Base-by-base conservation (phyloP, 1,140 invertebrate species). In the Drosophila repletoides region DNA sequence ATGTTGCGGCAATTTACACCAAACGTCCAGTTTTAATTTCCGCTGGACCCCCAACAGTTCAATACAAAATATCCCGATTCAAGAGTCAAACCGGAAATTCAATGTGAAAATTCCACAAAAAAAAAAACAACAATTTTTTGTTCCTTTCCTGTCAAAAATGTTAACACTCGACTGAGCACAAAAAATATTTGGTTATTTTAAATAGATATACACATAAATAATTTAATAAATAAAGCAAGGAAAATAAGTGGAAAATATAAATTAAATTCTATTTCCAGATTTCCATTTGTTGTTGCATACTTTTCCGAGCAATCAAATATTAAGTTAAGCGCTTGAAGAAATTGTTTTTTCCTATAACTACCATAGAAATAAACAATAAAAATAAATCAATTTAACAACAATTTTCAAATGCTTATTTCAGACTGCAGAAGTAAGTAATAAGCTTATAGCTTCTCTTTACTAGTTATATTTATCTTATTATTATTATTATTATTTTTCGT, bases 1-100 rank as follows among this genome's bases (percentile, higher is more conserved):
- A 9, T 21, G 17, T n/a, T n/a, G n/a, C 19, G 41, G n/a, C 19
- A 41, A 21, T 21, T 24, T n/a, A 24, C 7, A 41, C 5, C 10
- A 45, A 3, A 17, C 5, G 24, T 6, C 17, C 26, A 19, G 15
- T 69, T 68, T 76, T 69, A 61, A 81, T 83, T 76, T 83, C 76
- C 77, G 68, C 14, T 34, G 15, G 67, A 14, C 2, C 6, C 14
- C n/a, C n/a, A n/a, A 53, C 28, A 36, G 1, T 24, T 61, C 6
- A 1, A 6, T 26, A 26, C 28, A 55, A 46, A 33, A 15, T 29
- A 33, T 51, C 33, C 17, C 26, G 21, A 36, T 36, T 38, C 3
- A 45, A 51, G 48, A 40, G 10, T 49, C 15, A 69, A 51, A 69
- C 38, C 19, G 56, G 46, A 68, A 68, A 63, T 61, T 63, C 26